Base-by-base conservation (phyloP, 2,888 invertebrate species). In the Tetranychus piercei region DNA sequence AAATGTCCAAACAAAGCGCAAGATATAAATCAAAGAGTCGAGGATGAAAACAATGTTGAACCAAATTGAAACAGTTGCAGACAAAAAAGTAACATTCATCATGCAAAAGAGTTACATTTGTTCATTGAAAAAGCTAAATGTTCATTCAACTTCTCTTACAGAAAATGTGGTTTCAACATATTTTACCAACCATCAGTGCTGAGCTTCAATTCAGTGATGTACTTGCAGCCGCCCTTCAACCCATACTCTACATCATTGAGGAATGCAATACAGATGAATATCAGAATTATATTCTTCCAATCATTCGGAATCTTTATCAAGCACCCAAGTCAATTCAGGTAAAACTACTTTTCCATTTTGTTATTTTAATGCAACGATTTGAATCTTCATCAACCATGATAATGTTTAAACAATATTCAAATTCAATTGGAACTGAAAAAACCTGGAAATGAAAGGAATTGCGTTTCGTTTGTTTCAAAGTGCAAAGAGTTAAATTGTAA, bases 101-200 rank as follows among this genome's bases (percentile, higher is more conserved):
- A 8, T 45, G 3, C 5, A 15, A 55, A 55, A 15, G 55, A 55
- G 7, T 45, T 0, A 34, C 34, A 34, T 34, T 34, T 34, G 4
- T 55, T 7, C 11, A 55, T 15, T 55, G 55, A 3, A 15, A 55
- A 15, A 45, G 9, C 9, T 55, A 55, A 55, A 6, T 55, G 3
- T 9, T 55, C 7, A 15, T 55, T 55, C 55, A 0, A 1, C 2
- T 15, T 55, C 55, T 55, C 7, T 55, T 55, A 3, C 55, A 96
- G 95, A 95, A 94, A 90, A 85, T 95, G 74, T 90, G 94, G 87
- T 94, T 92, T 86, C 91, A 91, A 82, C 92, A 92, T 82, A 89
- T 95, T 73, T 93, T 94, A 90, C 93, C 94, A 64, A 88, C 89
- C 79, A 85, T 96, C 77, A 89, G 90, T 81, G 87, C 88, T 79